These are phyloP conservation scores for Amiota communis DNA, from an alignment of 2,888 invertebrate species.

Conservation along the genomic window DNA sequence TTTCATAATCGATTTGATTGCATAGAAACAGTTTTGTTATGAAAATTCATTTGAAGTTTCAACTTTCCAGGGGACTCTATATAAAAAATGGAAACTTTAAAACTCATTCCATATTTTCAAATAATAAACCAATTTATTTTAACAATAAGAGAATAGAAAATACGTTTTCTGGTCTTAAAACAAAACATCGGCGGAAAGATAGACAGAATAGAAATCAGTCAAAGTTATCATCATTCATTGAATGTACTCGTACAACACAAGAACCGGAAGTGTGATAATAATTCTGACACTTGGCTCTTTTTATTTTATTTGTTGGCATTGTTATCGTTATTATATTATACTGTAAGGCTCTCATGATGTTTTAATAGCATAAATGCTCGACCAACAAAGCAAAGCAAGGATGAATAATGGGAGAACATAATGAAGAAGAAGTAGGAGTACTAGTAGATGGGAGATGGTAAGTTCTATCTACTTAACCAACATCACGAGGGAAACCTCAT, in stretches of 20 bases:
- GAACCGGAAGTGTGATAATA: conserved; percentile 37
- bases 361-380: conserved; percentile 66
- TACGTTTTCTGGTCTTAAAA: too few species aligned
- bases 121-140: too few species aligned
- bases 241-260: neutral
- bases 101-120: too few species aligned
- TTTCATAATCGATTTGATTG: neutral
- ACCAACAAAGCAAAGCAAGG: conserved; percentile 57
- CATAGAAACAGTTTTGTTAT: too few species aligned
- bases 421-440: conserved; percentile 36
- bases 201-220: too few species aligned
- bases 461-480: neutral
- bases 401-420: conserved; percentile 44
- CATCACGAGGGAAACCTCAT: conserved; percentile 24
- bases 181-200: too few species aligned
- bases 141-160: too few species aligned
- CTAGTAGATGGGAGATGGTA: neutral
- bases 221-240: too few species aligned
- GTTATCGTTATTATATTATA: neutral
- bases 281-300: conserved; percentile 10
- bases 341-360: conserved; percentile 50
- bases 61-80: too few species aligned
- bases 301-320: conserved; percentile 21
- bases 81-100: too few species aligned
- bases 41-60: too few species aligned